Percentiles rank a stretch among this genome's conserved stretches.
Evolutionary conservation across 2,797 vertebrate species (phyloP).

Genomic region (Anabacerthia variegaticeps): DNA sequence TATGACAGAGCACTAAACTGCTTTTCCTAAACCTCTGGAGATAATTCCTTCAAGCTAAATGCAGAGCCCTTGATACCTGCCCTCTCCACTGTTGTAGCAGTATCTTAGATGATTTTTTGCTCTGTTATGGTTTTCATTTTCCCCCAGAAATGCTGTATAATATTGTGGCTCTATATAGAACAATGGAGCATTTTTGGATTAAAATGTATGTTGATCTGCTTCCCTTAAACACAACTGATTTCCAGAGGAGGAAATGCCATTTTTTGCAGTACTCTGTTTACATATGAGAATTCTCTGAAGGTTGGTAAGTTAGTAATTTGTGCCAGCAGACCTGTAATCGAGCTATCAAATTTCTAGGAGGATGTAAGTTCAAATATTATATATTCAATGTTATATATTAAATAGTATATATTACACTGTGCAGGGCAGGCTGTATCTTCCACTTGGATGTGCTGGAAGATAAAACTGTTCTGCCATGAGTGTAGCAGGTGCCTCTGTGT

Average conservation of each 20-base stretch:
- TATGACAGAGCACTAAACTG: neutral
- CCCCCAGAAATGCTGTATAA: neutral
- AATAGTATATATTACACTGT: neutral
- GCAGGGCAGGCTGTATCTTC: neutral
- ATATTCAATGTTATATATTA: neutral
- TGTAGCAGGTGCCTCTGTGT: neutral
- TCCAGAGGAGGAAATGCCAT: neutral
- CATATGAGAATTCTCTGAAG: neutral
- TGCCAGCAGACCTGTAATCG: neutral
- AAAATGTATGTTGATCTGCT: neutral
- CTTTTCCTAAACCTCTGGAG: neutral
- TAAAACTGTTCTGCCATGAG: rapidly evolving
- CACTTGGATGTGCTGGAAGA: neutral
- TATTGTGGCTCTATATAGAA: neutral
- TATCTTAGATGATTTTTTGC: neutral
- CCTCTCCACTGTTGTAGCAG: neutral
- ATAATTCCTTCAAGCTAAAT: neutral
- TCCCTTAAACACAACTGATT: neutral
- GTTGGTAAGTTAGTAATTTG: neutral
- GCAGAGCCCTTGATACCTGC: neutral
- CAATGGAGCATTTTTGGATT: neutral
- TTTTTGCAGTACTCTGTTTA: neutral
- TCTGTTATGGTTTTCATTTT: neutral
- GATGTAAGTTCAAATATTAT: neutral
- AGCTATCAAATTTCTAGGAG: neutral